Percentiles rank a stretch among this genome's conserved stretches.
Evolutionary conservation across 2,888 invertebrate species (phyloP).

Genomic region (Nebria salina): DNA sequence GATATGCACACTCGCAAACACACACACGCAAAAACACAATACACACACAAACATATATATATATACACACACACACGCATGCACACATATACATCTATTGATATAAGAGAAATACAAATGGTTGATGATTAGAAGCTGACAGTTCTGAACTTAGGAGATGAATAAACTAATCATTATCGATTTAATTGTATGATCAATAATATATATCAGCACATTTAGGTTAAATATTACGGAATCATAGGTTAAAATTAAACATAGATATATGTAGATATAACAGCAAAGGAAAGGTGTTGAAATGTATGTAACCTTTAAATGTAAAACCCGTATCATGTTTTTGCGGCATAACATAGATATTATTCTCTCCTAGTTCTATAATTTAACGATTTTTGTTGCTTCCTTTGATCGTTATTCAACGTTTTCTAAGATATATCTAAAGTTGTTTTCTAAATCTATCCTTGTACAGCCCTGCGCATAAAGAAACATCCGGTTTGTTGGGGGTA

Average conservation of each 20-base stretch:
- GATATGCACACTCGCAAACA: too few species aligned
- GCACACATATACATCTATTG: not conserved
- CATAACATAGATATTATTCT: not conserved
- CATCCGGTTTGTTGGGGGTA: too few species aligned
- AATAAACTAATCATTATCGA: not conserved
- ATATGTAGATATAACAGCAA: not conserved
- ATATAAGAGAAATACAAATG: not conserved
- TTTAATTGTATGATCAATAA: slow-evolving; percentile 38
- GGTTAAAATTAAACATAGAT: not conserved
- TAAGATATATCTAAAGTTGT: too few species aligned
- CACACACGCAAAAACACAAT: too few species aligned
- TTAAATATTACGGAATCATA: slow-evolving; percentile 8
- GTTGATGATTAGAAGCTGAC: not conserved
- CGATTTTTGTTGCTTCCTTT: not conserved
- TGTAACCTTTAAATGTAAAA: slow-evolving; percentile 41
- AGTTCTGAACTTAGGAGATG: not conserved
- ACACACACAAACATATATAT: too few species aligned
- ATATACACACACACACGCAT: too few species aligned
- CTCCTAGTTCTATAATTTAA: not conserved
- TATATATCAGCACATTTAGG: slow-evolving; percentile 37
- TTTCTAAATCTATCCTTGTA: too few species aligned
- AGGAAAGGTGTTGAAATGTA: slow-evolving; percentile 43
- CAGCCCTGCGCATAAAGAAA: too few species aligned
- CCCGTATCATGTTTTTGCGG: slow-evolving; percentile 25
- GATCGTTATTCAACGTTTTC: not conserved